Conservation (phyloP, 1,140 invertebrate species). For the Penaeus vannamei region DNA sequence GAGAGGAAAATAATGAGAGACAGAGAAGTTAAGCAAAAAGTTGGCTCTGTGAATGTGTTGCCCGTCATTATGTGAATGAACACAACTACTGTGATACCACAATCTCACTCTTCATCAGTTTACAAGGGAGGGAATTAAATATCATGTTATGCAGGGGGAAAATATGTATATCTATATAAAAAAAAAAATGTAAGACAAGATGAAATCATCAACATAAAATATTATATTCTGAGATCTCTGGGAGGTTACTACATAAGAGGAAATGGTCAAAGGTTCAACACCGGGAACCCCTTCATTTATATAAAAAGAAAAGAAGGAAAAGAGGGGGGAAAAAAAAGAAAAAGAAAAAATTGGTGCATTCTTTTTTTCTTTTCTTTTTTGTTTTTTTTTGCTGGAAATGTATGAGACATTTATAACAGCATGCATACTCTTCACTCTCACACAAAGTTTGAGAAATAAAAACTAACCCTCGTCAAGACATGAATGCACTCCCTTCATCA, state of each 20-base stretch:
- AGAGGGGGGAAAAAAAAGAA: no score
- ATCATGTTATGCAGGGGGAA: no score
- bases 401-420: slow-evolving; percentile 52
- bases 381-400: slow-evolving; percentile 38
- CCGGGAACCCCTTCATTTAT: slow-evolving; percentile 41
- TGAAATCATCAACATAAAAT: slow-evolving; percentile 57
- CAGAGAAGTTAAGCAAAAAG: no score
- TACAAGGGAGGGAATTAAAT: no score
- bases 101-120: no score
- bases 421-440: slow-evolving; percentile 54
- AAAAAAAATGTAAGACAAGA: background rate
- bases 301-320: slow-evolving; percentile 7
- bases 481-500: slow-evolving; percentile 42
- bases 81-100: no score
- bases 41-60: no score
- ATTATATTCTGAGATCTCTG: slow-evolving; percentile 62
- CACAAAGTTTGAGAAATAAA: slow-evolving; percentile 50
- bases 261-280: slow-evolving; percentile 22
- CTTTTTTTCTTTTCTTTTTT: no score
- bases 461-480: slow-evolving; percentile 42
- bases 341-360: no score
- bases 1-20: no score
- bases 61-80: no score
- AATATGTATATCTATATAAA: no score
- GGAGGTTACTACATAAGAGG: slow-evolving; percentile 55